Conservation (phyloP, 2,797 vertebrate species). For the Ctenopoma multispine region DNA sequence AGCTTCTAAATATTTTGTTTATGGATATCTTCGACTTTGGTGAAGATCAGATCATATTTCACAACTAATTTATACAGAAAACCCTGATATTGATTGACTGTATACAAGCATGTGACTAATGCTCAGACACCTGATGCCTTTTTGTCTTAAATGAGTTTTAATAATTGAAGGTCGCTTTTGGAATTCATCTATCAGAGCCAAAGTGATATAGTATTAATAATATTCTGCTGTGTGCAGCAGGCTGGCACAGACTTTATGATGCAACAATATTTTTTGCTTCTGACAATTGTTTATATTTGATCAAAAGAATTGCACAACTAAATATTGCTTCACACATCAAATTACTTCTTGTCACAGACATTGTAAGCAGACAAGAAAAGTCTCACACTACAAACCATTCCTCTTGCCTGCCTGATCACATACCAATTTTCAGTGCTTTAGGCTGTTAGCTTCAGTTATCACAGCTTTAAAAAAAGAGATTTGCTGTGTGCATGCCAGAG, state of each 20-base stretch:
- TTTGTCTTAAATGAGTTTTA: not conserved
- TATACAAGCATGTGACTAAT: not conserved
- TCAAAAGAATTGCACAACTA: not conserved
- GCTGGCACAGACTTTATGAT: too few species aligned
- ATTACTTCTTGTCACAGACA: not conserved
- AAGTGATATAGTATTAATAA: too few species aligned
- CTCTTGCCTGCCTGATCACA: slow-evolving; percentile 2
- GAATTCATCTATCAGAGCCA: not conserved
- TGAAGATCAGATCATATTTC: too few species aligned
- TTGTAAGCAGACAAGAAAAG: slow-evolving; percentile 6
- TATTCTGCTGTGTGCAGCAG: not conserved
- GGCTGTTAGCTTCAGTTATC: slow-evolving; percentile 21
- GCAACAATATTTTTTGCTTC: too few species aligned
- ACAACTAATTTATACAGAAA: too few species aligned
- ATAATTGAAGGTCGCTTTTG: not conserved
- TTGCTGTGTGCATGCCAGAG: slow-evolving; percentile 39
- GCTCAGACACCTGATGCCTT: not conserved
- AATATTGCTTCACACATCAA: not conserved
- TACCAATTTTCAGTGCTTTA: slow-evolving; percentile 5
- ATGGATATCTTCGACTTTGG: too few species aligned
- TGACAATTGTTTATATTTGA: not conserved
- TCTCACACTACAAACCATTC: not conserved
- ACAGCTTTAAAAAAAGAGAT: slow-evolving; percentile 58
- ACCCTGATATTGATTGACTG: not conserved
- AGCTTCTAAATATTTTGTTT: too few species aligned